Evolutionary conservation across 2,113 vertebrate species (phyloP), one percentile per base, ranked within the genome.

Genomic region (Ginglymostoma cirratum): DNA sequence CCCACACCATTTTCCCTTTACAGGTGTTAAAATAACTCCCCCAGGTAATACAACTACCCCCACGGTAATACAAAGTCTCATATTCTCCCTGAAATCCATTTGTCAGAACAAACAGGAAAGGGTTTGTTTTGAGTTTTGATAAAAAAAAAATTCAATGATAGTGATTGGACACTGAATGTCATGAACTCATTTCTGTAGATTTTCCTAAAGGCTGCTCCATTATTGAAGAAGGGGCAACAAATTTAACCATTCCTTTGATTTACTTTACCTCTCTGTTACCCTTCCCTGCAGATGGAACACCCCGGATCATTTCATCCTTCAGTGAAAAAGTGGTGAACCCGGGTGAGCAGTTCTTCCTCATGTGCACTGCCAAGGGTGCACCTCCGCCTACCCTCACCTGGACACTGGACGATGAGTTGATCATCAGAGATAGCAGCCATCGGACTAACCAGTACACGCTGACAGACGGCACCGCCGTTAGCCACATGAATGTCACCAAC

Each of bases 241-340:
- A 96, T 96, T 95, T 96, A 96, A 65, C 0, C 96, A 45, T 66
- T 95, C 95, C 0, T 95, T 15, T 96, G 96, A 97, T 45, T 83
- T 42, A 42, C 42, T 83, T 83, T 45, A 45, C 96, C 96, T 67
- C 95, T 96, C 90, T 96, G 96, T 97, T 97, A 8, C 34, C 76
- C 27, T 89, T 52, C 24, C 96, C 96, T 76, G 52, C 97, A 99
- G 99, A 99, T 96, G 99, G 99, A 96, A 99, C 99, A 3, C 99
- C 99, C 78, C 98, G 99, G 96, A 99, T 99, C 95, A 97, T 99
- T 96, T 98, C 99, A 30, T 99, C 99, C 97, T 99, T 99, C 98
- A 99, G 99, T 69, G 99, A 99, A 97, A 98, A 98, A 96, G 99
- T 99, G 96, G 99, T 99, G 95, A 98, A 99, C 96, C 99, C 99